Base-by-base conservation (phyloP, 2,797 vertebrate species). In the Myripristis jacobus region DNA sequence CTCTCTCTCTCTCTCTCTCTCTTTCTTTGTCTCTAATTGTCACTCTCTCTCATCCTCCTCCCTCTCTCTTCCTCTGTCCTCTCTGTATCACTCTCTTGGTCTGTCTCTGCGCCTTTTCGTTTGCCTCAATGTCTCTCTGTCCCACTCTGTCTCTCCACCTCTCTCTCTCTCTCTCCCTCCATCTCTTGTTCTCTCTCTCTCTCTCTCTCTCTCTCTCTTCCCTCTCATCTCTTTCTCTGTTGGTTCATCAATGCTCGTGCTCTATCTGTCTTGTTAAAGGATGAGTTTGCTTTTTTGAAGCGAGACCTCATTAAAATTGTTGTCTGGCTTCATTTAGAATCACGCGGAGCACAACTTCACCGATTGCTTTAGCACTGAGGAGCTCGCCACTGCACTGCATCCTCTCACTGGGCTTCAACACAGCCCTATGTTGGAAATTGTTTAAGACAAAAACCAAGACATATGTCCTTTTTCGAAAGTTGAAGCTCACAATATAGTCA, bases 21-120 rank as follows among this genome's bases (percentile, higher is more conserved):
- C 12, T 44, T 16, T 15, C 18, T 22, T 70, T 58, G 59, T 84
- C 59, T 78, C 73, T 78, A 75, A 81, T 79, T 80, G 70, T 64
- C 38, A 0, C 57, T 70, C 79, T 80, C 12, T 38, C 21, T 55
- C 34, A 6, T 10, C 12, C 12, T 61, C 44, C 9, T 52, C 24
- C 25, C 60, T 63, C 21, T 11, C 36, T 16, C 21, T 57, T 13
- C 27, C 2, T 16, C 48, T 19, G 2, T 59, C 10, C 31, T 60
- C 15, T 3, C 41, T 47, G 16, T n/a, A n/a, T 19, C 5, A 6
- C 18, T 46, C 16, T 51, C 11, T 51, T 24, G 9, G 36, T 15
- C 38, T 15, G 12, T 9, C 11, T 16, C 10, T 48, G n/a, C n/a
- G n/a, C n/a, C n/a, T n/a, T n/a, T n/a, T n/a, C n/a, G n/a, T n/a